Base-by-base conservation (phyloP, 2,113 vertebrate genomes). In the Seriola rivoliana region DNA sequence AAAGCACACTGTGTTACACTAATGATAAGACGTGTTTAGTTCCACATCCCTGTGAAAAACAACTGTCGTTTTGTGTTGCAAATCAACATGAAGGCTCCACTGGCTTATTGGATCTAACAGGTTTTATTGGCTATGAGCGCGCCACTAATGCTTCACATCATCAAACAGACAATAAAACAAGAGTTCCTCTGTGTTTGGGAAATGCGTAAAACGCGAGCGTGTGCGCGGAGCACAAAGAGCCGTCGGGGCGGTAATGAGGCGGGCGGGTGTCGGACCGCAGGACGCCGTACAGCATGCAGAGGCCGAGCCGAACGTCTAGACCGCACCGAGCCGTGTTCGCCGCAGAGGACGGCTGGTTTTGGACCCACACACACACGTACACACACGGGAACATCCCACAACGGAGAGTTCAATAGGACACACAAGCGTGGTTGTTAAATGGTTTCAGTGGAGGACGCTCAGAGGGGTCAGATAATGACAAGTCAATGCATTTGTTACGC, bases 231-330 rank as follows among this genome's bases (percentile, higher is more conserved):
- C 77, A 16, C 8, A 38, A 71, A 40, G 38, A 85, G 77, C 84
- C 59, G 57, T 3, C 58, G 58, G 70, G 78, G 66, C 69, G 77
- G 79, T 88, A 85, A 92, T 85, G 80, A 88, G 77, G 84, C 78
- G 88, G 74, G 58, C 77, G 72, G 79, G 78, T 67, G 89, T 64
- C 16, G 87, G 78, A 92, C 89, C 86, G 81, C 90, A 90, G 88
- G 87, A 92, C 91, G 82, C 89, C 86, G 86, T 52, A 84, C 86
- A 85, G 89, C 89, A 40, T 6, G 88, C 83, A 71, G 80, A 69
- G 68, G 75, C 83, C 60, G 86, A 80, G 90, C 84, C 64, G 72
- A 80, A 48, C 2, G 92, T 92, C 90, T 91, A 32, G 88, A 90
- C 89, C 90, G 84, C 89, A 86, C 78, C 82, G 82, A 67, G 81